These are phyloP conservation scores for Pseudolaguvia tuberculata DNA, from an alignment of 2,113 vertebrate genomes.

Conservation along the genomic window DNA sequence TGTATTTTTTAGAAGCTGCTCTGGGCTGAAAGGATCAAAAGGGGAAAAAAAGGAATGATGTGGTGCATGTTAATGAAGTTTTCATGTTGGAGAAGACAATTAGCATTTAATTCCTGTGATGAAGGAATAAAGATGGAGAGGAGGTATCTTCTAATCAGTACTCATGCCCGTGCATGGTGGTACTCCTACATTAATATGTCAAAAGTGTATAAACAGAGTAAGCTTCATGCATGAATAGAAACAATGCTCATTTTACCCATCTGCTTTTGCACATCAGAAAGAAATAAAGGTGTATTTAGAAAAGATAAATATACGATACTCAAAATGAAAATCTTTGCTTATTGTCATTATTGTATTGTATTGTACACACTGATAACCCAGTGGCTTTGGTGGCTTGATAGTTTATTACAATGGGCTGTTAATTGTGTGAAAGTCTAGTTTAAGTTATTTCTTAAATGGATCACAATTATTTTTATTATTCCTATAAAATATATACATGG, in stretches of 20 bases:
- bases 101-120: conserved; percentile 74
- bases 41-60: conserved; percentile 66
- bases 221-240: neutral
- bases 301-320: neutral
- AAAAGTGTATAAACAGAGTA: conserved; percentile 12
- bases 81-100: conserved; percentile 75
- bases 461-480: too few species aligned
- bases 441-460: too few species aligned
- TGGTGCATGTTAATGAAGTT: conserved; percentile 79
- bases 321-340: conserved; percentile 39
- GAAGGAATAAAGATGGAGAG: conserved; percentile 57
- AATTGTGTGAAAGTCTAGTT: too few species aligned
- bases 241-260: neutral
- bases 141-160: conserved; percentile 19
- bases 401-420: too few species aligned
- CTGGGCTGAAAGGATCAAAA: conserved; percentile 57
- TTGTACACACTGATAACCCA: too few species aligned
- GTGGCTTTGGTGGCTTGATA: too few species aligned
- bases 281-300: too few species aligned
- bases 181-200: conserved; percentile 9
- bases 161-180: neutral
- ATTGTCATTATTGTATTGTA: too few species aligned
- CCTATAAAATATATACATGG: too few species aligned
- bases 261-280: neutral
- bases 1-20: conserved; percentile 9